A percentile compares a stretch with the other conserved stretches of the same genome.
Conservation (phyloP, 2,113 vertebrate genomes). For the Ceyx melanurus region DNA sequence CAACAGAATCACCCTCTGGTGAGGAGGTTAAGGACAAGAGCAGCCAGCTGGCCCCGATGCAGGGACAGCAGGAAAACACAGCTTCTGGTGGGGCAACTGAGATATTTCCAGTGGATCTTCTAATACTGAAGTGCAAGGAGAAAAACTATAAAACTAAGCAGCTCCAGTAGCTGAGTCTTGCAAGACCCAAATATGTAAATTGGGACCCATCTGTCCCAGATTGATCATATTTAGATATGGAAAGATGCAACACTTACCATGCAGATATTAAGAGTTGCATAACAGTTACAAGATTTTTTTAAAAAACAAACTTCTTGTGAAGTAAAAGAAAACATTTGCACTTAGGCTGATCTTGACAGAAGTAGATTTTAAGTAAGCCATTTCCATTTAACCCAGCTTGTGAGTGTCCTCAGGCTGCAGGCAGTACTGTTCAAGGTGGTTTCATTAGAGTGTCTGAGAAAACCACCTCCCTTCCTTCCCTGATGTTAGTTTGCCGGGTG, state of each 20-base stretch:
- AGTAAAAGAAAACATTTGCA: not conserved
- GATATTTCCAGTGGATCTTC: not conserved
- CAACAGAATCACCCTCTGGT: too few species aligned
- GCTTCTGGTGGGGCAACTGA: not conserved
- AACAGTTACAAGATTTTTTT: not conserved
- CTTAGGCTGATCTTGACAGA: not conserved
- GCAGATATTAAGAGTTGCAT: not conserved
- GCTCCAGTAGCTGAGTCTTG: not conserved
- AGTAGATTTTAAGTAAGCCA: not conserved
- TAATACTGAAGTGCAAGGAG: not conserved
- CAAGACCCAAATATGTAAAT: not conserved
- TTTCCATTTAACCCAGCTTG: not conserved
- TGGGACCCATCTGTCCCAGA: not conserved
- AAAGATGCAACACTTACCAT: not conserved
- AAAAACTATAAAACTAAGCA: not conserved
- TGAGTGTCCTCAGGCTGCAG: not conserved
- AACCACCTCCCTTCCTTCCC: not conserved
- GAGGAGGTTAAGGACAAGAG: not conserved
- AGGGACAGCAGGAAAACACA: not conserved
- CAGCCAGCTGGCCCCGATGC: rapidly evolving
- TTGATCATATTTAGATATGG: not conserved
- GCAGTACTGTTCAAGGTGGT: not conserved
- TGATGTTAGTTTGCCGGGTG: not conserved
- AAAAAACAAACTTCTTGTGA: not conserved
- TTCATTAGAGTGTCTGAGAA: not conserved